A percentile compares a stretch with the other conserved stretches of the same genome.
phyloP scores from a whole-genome alignment of 2,888 invertebrate genomes.

The Drosophila nr. fundita region DNA sequence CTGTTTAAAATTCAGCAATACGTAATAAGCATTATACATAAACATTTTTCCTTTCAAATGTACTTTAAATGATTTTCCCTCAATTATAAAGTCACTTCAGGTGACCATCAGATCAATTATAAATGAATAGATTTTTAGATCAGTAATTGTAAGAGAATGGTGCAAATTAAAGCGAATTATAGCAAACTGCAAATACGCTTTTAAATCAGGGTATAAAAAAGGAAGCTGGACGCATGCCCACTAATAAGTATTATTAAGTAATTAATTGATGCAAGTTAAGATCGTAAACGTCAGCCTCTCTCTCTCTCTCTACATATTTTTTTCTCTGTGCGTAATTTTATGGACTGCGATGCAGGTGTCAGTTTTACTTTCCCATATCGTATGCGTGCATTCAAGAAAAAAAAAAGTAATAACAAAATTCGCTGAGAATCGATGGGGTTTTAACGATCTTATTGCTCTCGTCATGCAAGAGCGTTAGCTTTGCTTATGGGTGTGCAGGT shows the following conservation, averaged over 20 bases:
- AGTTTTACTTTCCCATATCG: slow-evolving; percentile 30
- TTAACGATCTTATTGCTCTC: slow-evolving; percentile 39
- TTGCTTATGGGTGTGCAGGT: slow-evolving; percentile 45
- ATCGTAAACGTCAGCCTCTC: slow-evolving; percentile 20
- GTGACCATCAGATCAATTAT: not conserved
- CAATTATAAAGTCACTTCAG: not conserved
- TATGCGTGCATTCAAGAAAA: slow-evolving; percentile 3
- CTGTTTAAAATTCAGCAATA: not conserved
- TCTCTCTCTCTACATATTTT: not conserved
- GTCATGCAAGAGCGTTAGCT: slow-evolving; percentile 31
- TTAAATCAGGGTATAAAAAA: not conserved
- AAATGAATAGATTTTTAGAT: not conserved
- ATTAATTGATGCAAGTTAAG: not conserved
- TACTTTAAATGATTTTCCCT: not conserved
- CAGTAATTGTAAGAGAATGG: not conserved
- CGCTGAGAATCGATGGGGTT: slow-evolving; percentile 37
- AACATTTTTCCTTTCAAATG: not conserved
- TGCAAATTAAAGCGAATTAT: not conserved
- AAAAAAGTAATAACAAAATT: slow-evolving; percentile 3
- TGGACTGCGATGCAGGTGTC: slow-evolving; percentile 42
- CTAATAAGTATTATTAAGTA: not conserved
- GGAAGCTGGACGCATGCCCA: slow-evolving; percentile 2
- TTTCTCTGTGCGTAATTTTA: not conserved
- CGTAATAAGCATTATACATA: not conserved
- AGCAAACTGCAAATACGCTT: not conserved